Base-by-base conservation (phyloP, 2,113 vertebrate species). In the Triplophysa tibetana region DNA sequence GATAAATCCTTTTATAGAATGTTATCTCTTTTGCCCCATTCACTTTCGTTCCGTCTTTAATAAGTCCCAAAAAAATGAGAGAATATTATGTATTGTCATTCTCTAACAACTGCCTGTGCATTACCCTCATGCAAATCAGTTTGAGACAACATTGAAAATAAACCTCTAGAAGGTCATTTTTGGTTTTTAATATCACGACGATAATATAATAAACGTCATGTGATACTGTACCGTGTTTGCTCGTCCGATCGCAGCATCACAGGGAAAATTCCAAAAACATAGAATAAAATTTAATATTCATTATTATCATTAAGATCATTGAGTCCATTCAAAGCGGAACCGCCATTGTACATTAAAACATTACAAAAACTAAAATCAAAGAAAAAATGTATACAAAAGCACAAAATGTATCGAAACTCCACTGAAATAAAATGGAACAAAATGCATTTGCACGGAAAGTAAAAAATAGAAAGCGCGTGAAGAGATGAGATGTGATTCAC, bases 141-240 rank as follows among this genome's bases (percentile, higher is more conserved):
- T 38, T 38, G 33, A 38, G 33, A 38, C 33, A 45, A 45, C 43
- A 45, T 45, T 12, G 9, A 10, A 21, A 1, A 66, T 11, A n/a
- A 38, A n/a, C 64, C 38, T 5, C 29, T 38, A 19, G 8, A 38
- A 21, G 23, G 12, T 23, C 38, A 24, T 48, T 69, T 2, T 5
- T 26, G 8, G 11, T 52, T 54, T 19, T 6, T 11, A 52, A 17
- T 8, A 7, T 24, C 66, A 24, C 2, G 12, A 24, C 0, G 29
- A 13, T 3, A 38, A 70, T 21, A 9, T 58, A 58, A 58, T 58
- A 9, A 8, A 58, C 19, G 33, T 8, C n/a, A 54, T n/a, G 9
- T 60, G 19, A 60, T 73, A 73, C 70, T 73, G 70, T 73, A 73
- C 70, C 70, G 2, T 38, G 29, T 60, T 13, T 56, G 17, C 50